A percentile compares a stretch with the other conserved stretches of the same genome.
These are phyloP conservation scores for Disparrhopalites patrizii DNA, from an alignment of 2,888 invertebrate genomes.

Conservation along the genomic window DNA sequence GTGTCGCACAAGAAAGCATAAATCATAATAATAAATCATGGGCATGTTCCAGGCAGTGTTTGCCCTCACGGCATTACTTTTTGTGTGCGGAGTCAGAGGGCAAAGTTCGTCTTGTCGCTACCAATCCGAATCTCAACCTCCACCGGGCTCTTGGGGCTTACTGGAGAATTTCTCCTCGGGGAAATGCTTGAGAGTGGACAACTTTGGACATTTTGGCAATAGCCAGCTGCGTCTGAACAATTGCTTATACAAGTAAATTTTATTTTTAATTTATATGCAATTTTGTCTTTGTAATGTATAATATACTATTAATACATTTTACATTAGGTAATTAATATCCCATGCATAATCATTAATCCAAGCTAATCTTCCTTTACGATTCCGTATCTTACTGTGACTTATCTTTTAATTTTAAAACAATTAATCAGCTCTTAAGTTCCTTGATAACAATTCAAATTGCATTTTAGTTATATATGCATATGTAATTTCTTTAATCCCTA, in stretches of 20 bases:
- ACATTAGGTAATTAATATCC: neutral
- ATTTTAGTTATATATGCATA: no score
- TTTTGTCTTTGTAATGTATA: neutral
- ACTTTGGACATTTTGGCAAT: slow-evolving; percentile 35
- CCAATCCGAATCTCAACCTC: neutral
- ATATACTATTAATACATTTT: neutral
- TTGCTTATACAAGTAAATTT: slow-evolving; percentile 39
- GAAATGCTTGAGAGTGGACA: slow-evolving; percentile 41
- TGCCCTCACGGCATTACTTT: neutral
- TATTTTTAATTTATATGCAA: neutral
- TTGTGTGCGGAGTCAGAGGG: neutral
- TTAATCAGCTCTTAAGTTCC: no score
- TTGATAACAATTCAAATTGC: no score
- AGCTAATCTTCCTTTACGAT: neutral
- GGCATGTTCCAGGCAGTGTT: no score
- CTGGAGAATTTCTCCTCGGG: slow-evolving; percentile 42
- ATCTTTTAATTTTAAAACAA: no score
- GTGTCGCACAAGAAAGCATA: no score
- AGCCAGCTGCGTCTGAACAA: slow-evolving; percentile 38
- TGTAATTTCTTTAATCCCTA: no score
- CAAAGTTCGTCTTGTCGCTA: slow-evolving; percentile 36
- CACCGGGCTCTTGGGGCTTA: slow-evolving; percentile 19
- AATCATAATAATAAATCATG: no score
- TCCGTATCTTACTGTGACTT: neutral
- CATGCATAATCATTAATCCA: neutral